Evolutionary conservation across 2,113 vertebrate genomes (phyloP).

Genomic region (Heterocephalus glaber): DNA sequence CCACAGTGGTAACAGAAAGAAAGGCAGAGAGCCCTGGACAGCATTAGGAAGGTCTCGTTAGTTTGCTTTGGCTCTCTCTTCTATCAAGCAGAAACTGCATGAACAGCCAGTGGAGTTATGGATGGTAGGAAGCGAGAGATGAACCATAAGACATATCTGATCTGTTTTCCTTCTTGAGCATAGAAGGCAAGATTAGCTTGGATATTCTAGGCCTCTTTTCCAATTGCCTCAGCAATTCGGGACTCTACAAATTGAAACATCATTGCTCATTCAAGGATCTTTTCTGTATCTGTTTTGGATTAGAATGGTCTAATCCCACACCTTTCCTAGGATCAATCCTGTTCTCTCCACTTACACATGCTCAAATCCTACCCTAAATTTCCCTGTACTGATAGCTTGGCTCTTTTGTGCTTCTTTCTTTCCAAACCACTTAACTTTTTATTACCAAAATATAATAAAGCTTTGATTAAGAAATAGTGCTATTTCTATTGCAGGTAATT

Average conservation of each 20-base stretch:
- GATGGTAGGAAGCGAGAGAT: not conserved
- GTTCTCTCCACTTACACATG: not conserved
- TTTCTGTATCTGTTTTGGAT: not conserved
- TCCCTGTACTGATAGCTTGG: not conserved
- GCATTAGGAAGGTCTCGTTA: not conserved
- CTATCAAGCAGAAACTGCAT: not conserved
- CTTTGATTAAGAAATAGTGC: conserved; percentile 77
- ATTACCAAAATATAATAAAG: conserved; percentile 78
- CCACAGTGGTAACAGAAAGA: not conserved
- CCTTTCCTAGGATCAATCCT: not conserved
- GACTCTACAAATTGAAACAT: not conserved
- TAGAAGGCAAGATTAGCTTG: not conserved
- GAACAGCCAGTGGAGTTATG: not conserved
- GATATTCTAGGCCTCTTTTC: not conserved
- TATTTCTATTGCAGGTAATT: conserved; percentile 61
- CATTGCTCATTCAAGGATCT: not conserved
- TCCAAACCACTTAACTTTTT: conserved; percentile 75
- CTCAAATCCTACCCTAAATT: not conserved
- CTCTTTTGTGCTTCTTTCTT: conserved; percentile 55
- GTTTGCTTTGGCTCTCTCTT: not conserved
- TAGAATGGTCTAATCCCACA: not conserved
- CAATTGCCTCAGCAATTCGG: not conserved
- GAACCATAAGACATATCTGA: not conserved
- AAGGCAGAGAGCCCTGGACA: not conserved
- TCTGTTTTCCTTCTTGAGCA: not conserved